Conservation (phyloP, 2,797 vertebrate genomes). For the Anguilla anguilla region DNA sequence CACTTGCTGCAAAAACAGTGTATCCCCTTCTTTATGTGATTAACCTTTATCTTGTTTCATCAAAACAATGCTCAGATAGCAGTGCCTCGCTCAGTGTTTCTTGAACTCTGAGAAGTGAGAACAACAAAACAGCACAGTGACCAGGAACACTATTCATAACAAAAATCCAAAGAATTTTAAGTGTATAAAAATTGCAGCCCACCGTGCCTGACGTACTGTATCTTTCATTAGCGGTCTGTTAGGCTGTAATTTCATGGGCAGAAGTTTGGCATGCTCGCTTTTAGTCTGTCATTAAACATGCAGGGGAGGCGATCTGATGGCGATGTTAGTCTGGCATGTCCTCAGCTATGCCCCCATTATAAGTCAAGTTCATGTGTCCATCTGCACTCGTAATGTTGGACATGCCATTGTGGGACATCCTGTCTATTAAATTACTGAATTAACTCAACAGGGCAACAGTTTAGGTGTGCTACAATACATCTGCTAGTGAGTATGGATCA, state of each 20-base stretch:
- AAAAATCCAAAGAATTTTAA: neutral
- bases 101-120: neutral
- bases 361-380: neutral
- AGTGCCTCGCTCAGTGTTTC: neutral
- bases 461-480: neutral
- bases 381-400: neutral
- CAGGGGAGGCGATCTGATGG: neutral
- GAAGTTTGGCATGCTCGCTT: neutral
- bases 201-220: neutral
- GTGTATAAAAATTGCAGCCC: neutral
- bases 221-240: neutral
- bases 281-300: constrained; percentile 15
- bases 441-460: neutral
- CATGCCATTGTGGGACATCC: neutral
- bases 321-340: neutral
- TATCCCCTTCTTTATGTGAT: neutral
- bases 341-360: no score
- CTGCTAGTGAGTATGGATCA: neutral
- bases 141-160: neutral
- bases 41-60: neutral
- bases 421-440: neutral
- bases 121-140: neutral
- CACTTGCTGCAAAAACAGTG: neutral
- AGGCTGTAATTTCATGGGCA: neutral
- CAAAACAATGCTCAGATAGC: neutral